Evolutionary conservation across 2,888 invertebrate genomes (phyloP).

Genomic region (Pardosa pseudoannulata): DNA sequence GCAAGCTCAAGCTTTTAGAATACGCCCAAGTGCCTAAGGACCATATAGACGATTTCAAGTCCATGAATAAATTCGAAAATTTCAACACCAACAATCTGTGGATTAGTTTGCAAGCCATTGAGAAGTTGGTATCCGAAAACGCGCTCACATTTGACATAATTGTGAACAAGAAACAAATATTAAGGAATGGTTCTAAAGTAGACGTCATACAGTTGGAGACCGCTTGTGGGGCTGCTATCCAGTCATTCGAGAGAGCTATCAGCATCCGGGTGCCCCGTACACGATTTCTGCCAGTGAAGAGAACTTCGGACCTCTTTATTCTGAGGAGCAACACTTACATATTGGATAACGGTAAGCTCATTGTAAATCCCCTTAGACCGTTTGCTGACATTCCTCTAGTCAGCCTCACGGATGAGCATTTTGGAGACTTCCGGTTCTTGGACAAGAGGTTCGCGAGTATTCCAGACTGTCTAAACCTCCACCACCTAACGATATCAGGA

Average conservation of each 20-base stretch:
- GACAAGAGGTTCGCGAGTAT: conserved; percentile 93
- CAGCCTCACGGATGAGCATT: conserved; percentile 96
- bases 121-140: conserved; percentile 87
- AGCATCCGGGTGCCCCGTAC: conserved; percentile 97
- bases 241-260: conserved; percentile 93
- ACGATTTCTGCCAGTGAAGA: conserved; percentile 98
- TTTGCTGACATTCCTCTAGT: conserved; percentile 97
- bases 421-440: conserved; percentile 96
- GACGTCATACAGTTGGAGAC: conserved; percentile 98
- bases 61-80: conserved; percentile 83
- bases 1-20: conserved; percentile 79
- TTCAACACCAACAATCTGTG: conserved; percentile 99
- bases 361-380: conserved; percentile 95
- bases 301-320: conserved; percentile 91
- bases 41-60: conserved; percentile 80
- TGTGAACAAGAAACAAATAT: conserved; percentile 79
- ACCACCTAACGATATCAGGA: conserved; percentile 98
- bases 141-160: conserved; percentile 96
- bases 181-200: conserved; percentile 89
- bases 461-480: conserved; percentile 96
- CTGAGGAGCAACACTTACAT: conserved; percentile 98
- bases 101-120: conserved; percentile 94
- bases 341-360: conserved; percentile 90
- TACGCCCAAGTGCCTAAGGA: conserved; percentile 81
- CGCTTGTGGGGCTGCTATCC: conserved; percentile 99